phyloP scores from a whole-genome alignment of 2,113 vertebrate species.

The Brachyistius frenatus region DNA sequence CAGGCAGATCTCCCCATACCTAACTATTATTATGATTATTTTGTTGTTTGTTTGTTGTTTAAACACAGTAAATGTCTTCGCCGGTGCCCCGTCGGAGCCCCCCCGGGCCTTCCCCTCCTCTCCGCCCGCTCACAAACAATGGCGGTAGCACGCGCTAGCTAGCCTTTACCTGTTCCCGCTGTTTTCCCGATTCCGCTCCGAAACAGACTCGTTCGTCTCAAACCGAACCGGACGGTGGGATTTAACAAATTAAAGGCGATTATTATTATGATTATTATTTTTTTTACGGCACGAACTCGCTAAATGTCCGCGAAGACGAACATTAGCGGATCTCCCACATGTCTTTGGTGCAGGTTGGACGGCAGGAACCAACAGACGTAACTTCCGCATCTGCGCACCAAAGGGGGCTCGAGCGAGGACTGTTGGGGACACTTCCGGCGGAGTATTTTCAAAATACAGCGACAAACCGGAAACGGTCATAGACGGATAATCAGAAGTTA shows the following conservation, averaged over 20 bases:
- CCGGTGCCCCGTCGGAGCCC: not conserved
- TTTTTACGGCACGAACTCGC: too few relatives aligned
- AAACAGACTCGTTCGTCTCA: not conserved
- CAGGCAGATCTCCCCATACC: too few relatives aligned
- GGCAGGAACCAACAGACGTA: constrained; percentile 6
- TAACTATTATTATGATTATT: too few relatives aligned
- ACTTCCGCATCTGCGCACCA: constrained; percentile 60
- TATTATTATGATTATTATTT: too few relatives aligned
- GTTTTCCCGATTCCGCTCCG: constrained; percentile 7
- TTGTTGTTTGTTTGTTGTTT: too few relatives aligned
- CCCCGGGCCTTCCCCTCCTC: constrained; percentile 27
- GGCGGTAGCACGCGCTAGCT: constrained; percentile 64
- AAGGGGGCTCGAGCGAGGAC: too few relatives aligned
- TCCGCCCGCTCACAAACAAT: constrained; percentile 70
- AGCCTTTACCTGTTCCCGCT: constrained; percentile 57
- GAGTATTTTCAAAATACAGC: too few relatives aligned
- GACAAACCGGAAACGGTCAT: too few relatives aligned
- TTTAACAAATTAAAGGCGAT: too few relatives aligned
- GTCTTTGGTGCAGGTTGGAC: not conserved
- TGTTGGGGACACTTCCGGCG: too few relatives aligned
- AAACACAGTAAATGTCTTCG: too few relatives aligned
- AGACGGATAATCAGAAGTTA: too few relatives aligned
- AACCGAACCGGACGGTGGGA: rapidly evolving
- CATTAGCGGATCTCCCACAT: not conserved
- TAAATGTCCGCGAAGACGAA: not conserved